Conservation (phyloP, 1,140 invertebrate genomes). For the Heliconius congener region DNA sequence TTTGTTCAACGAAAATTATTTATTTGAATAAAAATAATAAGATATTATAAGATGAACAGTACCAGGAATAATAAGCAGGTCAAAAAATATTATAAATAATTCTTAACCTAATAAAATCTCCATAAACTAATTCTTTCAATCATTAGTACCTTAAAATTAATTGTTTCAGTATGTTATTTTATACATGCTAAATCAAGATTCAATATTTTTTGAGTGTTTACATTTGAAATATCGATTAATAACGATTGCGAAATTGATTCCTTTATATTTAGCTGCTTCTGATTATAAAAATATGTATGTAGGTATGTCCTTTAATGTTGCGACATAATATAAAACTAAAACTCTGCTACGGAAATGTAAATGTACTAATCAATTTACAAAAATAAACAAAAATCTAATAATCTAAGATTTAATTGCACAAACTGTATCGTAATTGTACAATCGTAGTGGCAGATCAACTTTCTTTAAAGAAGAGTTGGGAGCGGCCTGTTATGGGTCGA, state of each 20-base stretch:
- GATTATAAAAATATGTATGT: not conserved
- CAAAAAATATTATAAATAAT: too few relatives aligned
- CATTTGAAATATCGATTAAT: not conserved
- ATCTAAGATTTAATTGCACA: conserved; percentile 28
- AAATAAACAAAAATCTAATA: not conserved
- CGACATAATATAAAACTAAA: not conserved
- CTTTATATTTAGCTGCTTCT: not conserved
- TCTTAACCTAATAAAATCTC: too few relatives aligned
- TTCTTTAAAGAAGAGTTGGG: conserved; percentile 61
- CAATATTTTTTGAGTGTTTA: too few relatives aligned
- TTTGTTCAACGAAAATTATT: too few relatives aligned
- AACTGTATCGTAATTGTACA: conserved; percentile 39
- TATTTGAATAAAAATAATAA: too few relatives aligned
- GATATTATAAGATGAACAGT: too few relatives aligned
- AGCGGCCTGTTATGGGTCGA: conserved; percentile 57
- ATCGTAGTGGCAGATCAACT: conserved; percentile 61
- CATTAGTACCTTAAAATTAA: too few relatives aligned
- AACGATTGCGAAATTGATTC: too few relatives aligned
- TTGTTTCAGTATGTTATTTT: too few relatives aligned
- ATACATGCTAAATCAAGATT: too few relatives aligned
- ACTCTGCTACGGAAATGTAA: not conserved
- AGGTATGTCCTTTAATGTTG: not conserved
- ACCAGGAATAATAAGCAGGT: too few relatives aligned
- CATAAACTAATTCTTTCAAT: too few relatives aligned
- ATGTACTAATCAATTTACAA: not conserved